Percentiles rank a stretch among this genome's conserved stretches.
These are phyloP conservation scores for Temnothorax nylanderi DNA, from an alignment of 1,140 invertebrate genomes.

Conservation along the genomic window DNA sequence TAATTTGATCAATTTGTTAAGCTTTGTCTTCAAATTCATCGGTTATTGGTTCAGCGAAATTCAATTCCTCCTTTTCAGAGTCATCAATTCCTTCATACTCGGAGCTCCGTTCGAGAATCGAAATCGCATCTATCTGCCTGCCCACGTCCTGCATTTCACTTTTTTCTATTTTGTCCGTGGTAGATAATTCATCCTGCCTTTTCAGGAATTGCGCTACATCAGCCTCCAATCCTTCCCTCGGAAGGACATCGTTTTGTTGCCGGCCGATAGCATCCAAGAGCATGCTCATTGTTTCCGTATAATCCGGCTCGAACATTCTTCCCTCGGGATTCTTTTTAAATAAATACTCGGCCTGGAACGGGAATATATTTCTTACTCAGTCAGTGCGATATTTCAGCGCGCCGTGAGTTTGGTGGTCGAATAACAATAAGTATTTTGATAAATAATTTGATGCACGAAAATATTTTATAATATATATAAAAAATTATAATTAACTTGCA, in stretches of 20 bases:
- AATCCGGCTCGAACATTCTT: conserved; percentile 86
- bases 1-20: background rate
- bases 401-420: background rate
- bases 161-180: background rate
- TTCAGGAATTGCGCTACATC: conserved; percentile 14
- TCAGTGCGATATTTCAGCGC: background rate
- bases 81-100: background rate
- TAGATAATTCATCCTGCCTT: background rate
- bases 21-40: background rate
- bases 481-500: conserved; percentile 5
- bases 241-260: conserved; percentile 62
- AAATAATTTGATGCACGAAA: background rate
- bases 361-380: background rate
- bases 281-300: conserved; percentile 74
- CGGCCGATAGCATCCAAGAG: conserved; percentile 66
- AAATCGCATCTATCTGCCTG: background rate
- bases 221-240: conserved; percentile 37
- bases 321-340: conserved; percentile 87
- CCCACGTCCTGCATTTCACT: background rate
- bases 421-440: background rate
- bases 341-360: conserved; percentile 84
- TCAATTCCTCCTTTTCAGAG: background rate
- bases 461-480: background rate
- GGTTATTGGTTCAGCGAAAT: background rate
- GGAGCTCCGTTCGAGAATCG: background rate